Percentiles rank a stretch among this genome's conserved stretches.
These are phyloP conservation scores for Synergus gifuensis DNA, from an alignment of 2,888 invertebrate genomes.

Conservation along the genomic window DNA sequence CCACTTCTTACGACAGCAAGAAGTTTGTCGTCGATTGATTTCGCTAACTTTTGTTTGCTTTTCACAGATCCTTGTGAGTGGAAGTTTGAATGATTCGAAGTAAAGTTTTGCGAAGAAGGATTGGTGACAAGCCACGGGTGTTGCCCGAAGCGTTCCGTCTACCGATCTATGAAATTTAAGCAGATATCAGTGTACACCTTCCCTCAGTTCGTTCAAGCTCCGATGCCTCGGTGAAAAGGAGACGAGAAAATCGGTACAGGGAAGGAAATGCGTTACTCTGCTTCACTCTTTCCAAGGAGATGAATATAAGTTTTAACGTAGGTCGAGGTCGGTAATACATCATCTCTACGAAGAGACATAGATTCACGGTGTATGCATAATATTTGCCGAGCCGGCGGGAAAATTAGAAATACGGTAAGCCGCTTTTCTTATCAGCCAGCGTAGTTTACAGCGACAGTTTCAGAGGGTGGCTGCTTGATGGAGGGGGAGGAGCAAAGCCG, in stretches of 20 bases:
- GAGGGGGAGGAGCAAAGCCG: slow-evolving; percentile 45
- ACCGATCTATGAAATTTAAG: slow-evolving; percentile 63
- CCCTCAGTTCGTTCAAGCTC: slow-evolving; percentile 57
- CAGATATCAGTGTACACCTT: slow-evolving; percentile 54
- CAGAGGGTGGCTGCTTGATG: slow-evolving; percentile 40
- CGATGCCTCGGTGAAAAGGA: slow-evolving; percentile 54
- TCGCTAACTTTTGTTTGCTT: slow-evolving; percentile 32
- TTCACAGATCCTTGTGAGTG: slow-evolving; percentile 11
- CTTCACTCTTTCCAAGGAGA: slow-evolving; percentile 38
- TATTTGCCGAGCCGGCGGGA: slow-evolving; percentile 75
- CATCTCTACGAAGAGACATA: slow-evolving; percentile 68
- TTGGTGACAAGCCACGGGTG: slow-evolving; percentile 48
- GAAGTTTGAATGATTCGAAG: slow-evolving; percentile 19
- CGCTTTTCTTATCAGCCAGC: slow-evolving; percentile 74
- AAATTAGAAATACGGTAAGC: slow-evolving; percentile 76
- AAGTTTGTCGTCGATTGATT: slow-evolving; percentile 37
- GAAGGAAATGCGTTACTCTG: slow-evolving; percentile 48
- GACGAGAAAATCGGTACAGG: slow-evolving; percentile 45
- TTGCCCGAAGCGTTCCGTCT: slow-evolving; percentile 54
- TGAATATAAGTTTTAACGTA: slow-evolving; percentile 67
- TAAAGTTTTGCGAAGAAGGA: slow-evolving; percentile 35
- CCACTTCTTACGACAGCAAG: slow-evolving; percentile 4
- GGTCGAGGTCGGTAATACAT: slow-evolving; percentile 74
- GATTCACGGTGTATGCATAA: slow-evolving; percentile 74
- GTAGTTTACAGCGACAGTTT: slow-evolving; percentile 58